Conservation (phyloP, 2,113 vertebrate genomes). For the Syrrhaptes paradoxus region DNA sequence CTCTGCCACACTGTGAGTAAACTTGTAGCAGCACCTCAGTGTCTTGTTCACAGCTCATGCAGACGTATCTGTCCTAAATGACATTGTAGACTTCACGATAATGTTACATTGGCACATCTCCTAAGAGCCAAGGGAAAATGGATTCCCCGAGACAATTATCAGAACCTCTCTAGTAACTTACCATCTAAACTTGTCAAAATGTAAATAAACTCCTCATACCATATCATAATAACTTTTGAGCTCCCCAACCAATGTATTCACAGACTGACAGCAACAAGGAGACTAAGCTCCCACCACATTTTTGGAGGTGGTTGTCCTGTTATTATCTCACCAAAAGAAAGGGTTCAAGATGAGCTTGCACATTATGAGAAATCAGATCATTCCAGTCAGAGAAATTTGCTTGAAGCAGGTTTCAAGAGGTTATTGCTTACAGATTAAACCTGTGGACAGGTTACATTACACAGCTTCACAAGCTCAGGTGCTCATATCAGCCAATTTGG, state of each 20-base stretch:
- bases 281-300: not conserved
- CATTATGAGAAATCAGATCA: not conserved
- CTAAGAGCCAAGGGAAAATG: not conserved
- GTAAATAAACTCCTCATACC: not conserved
- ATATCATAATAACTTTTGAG: not conserved
- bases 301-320: not conserved
- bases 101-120: not conserved
- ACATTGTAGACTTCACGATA: not conserved
- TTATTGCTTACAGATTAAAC: not conserved
- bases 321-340: not conserved
- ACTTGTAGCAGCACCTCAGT: not conserved
- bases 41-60: not conserved
- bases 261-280: not conserved
- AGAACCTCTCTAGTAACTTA: not conserved
- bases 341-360: not conserved
- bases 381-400: not conserved
- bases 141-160: accelerated
- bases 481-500: not conserved
- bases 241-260: not conserved
- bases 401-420: not conserved
- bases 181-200: not conserved
- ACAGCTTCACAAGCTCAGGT: not conserved
- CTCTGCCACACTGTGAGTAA: not conserved
- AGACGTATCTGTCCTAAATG: not conserved
- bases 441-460: not conserved